Evolutionary conservation across 2,113 vertebrate species (phyloP).

Genomic region (Petrocephalus zakoni): DNA sequence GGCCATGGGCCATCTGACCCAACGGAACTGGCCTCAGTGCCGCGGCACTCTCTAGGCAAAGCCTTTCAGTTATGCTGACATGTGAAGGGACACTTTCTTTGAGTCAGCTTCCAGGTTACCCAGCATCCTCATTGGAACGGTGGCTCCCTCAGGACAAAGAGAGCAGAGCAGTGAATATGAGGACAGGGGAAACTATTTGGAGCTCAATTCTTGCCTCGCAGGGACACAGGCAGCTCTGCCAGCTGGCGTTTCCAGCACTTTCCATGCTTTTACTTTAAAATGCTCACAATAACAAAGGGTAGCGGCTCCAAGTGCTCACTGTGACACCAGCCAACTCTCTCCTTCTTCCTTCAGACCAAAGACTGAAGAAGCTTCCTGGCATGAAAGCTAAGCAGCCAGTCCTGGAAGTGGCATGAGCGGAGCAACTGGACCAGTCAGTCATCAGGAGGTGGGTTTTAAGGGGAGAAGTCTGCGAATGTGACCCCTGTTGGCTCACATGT

Average conservation of each 20-base stretch:
- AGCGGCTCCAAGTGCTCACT: neutral
- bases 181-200: conserved; percentile 3
- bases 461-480: neutral
- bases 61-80: neutral
- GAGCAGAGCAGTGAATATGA: neutral
- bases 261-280: conserved; percentile 3
- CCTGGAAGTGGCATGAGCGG: neutral
- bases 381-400: neutral
- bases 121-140: neutral
- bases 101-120: neutral
- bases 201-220: neutral
- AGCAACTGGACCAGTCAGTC: neutral
- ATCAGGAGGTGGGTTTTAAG: neutral
- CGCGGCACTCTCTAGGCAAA: neutral
- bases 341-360: neutral
- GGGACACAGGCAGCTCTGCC: neutral
- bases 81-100: neutral
- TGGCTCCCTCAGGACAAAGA: neutral
- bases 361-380: neutral
- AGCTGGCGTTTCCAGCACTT: neutral
- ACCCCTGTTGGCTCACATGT: neutral
- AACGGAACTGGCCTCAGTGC: neutral
- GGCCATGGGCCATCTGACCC: neutral
- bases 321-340: neutral
- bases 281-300: neutral